These are phyloP conservation scores for Aricia agestis DNA, from an alignment of 1,140 invertebrate genomes.

Conservation along the genomic window DNA sequence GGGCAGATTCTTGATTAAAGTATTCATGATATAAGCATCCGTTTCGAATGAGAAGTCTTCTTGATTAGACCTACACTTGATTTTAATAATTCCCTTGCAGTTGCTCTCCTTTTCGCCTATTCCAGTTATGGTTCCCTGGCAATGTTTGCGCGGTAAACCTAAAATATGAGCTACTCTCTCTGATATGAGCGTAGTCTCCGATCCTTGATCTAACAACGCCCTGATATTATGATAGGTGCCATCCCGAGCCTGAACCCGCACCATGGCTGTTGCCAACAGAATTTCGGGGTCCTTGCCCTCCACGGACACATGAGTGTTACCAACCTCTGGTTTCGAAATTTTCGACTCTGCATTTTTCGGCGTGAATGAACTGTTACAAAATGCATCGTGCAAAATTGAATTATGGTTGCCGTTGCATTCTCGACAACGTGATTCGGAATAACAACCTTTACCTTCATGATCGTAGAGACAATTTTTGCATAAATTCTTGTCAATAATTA, in stretches of 20 bases:
- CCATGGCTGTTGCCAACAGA: constrained; percentile 21
- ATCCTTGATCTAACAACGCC: constrained; percentile 36
- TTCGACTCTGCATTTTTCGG: constrained; percentile 9
- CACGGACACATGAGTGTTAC: constrained; percentile 10
- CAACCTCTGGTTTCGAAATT: constrained; percentile 13
- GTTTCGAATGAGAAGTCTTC: too few species aligned
- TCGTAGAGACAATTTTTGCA: constrained; percentile 16
- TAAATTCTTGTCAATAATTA: constrained; percentile 19
- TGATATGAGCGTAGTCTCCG: constrained; percentile 30
- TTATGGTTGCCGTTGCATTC: constrained; percentile 21
- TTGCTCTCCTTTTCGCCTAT: constrained; percentile 22
- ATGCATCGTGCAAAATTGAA: constrained; percentile 16
- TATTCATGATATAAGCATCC: too few species aligned
- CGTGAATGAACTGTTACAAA: constrained; percentile 20
- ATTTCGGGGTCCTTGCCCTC: constrained; percentile 15
- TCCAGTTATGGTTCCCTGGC: constrained; percentile 23
- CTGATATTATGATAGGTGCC: constrained; percentile 26
- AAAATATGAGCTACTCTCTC: constrained; percentile 32
- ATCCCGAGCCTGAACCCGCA: constrained; percentile 12
- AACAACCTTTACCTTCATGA: constrained; percentile 21
- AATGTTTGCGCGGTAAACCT: constrained; percentile 19
- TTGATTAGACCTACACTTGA: constrained; percentile 23
- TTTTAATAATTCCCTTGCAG: constrained; percentile 26
- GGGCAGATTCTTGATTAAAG: too few species aligned
- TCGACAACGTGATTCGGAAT: constrained; percentile 18